Conservation (phyloP, 2,113 vertebrate genomes). For the Vanacampus margaritifer region DNA sequence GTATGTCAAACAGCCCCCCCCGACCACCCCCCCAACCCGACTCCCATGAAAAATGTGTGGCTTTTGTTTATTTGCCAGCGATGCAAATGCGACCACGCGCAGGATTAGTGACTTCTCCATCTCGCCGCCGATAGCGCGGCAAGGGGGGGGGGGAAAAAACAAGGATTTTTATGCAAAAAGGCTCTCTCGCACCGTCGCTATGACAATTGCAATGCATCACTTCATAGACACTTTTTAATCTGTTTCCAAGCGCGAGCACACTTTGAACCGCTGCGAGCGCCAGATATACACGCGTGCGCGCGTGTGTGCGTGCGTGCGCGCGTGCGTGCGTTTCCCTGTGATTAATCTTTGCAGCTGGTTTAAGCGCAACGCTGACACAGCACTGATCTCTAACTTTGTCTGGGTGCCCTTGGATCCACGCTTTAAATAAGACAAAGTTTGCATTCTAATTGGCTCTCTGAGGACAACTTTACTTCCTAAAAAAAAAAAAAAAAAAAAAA, state of each 20-base stretch:
- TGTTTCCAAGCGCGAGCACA: constrained; percentile 74
- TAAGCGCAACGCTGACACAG: constrained; percentile 72
- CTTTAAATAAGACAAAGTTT: constrained; percentile 69
- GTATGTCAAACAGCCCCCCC: too few relatives aligned
- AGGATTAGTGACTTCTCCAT: not conserved
- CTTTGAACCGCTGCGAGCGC: constrained; percentile 74
- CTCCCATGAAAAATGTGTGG: constrained; percentile 71
- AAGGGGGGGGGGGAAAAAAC: constrained; percentile 62
- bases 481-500: not conserved
- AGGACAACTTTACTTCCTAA: constrained; percentile 29
- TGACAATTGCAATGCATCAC: constrained; percentile 82
- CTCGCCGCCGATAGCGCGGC: constrained; percentile 31
- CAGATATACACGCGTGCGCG: constrained; percentile 67
- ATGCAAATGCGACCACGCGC: constrained; percentile 68
- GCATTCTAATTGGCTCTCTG: constrained; percentile 46
- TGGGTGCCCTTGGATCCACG: constrained; percentile 66
- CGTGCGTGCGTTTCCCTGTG: constrained; percentile 63
- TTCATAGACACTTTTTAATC: constrained; percentile 81
- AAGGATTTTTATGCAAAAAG: constrained; percentile 75
- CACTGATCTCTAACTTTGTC: constrained; percentile 68
- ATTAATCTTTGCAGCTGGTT: constrained; percentile 75
- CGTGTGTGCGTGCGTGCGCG: constrained; percentile 35
- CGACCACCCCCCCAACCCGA: too few relatives aligned
- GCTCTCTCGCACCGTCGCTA: constrained; percentile 70
- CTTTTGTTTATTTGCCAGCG: constrained; percentile 76